Percentiles rank a stretch among this genome's conserved stretches.
phyloP scores from a whole-genome alignment of 1,140 invertebrate genomes.

The Schlechtendalia chinensis region DNA sequence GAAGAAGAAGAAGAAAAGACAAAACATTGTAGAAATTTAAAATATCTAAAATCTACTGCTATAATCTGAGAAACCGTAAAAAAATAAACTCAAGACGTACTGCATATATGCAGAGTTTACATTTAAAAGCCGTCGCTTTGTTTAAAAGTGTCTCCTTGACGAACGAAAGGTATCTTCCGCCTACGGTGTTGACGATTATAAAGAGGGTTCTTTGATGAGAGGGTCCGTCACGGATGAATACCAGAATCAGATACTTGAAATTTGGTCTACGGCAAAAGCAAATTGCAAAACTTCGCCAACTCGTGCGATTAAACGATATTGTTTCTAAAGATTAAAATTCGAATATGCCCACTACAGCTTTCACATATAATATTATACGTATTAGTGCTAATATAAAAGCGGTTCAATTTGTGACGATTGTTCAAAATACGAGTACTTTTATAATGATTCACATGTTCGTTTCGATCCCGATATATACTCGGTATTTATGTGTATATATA shows the following conservation, averaged over 20 bases:
- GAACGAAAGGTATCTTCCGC: constrained; percentile 10
- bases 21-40: too few species aligned
- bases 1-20: too few species aligned
- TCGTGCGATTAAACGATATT: constrained; percentile 17
- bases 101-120: too few species aligned
- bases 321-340: constrained; percentile 22
- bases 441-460: background rate
- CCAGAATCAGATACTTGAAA: background rate
- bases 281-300: background rate
- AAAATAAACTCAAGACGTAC: too few species aligned
- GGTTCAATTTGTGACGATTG: constrained; percentile 14
- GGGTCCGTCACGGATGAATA: too few species aligned
- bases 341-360: background rate
- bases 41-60: too few species aligned
- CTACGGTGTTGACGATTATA: background rate
- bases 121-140: too few species aligned
- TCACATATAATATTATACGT: background rate
- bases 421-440: background rate
- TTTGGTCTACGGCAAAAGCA: background rate
- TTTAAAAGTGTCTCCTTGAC: constrained; percentile 3
- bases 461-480: too few species aligned
- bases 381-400: background rate
- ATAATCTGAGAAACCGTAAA: too few species aligned
- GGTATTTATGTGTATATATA: too few species aligned
- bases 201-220: too few species aligned